phyloP scores from a whole-genome alignment of 2,888 invertebrate genomes.

The Epirrhoe alternata region DNA sequence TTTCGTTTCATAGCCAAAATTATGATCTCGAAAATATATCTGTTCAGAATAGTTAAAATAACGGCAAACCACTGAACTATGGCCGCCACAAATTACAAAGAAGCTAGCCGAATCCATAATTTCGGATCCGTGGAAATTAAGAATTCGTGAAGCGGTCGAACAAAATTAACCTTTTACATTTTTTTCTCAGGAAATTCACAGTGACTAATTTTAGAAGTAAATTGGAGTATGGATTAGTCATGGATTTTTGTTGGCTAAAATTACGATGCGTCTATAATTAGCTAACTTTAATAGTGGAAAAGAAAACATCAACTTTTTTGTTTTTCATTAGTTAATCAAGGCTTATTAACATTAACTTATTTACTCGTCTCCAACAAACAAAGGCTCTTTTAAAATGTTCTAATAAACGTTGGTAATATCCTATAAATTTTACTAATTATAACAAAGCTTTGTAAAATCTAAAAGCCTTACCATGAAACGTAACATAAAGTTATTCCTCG shows the following conservation, averaged over 20 bases:
- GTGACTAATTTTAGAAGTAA: constrained; percentile 8
- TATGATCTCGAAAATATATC: background rate
- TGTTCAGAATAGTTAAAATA: constrained; percentile 1
- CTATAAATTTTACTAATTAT: too few relatives aligned
- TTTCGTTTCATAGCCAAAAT: background rate
- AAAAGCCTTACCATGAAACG: too few relatives aligned
- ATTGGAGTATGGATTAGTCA: constrained; percentile 1
- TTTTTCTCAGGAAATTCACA: constrained; percentile 22
- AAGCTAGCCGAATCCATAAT: constrained; percentile 25
- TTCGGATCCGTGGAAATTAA: constrained; percentile 12
- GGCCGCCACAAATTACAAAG: constrained; percentile 25
- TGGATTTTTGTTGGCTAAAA: background rate
- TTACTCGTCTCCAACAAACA: too few relatives aligned
- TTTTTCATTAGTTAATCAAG: too few relatives aligned
- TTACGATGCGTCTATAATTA: too few relatives aligned
- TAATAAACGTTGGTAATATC: too few relatives aligned
- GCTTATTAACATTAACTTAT: too few relatives aligned
- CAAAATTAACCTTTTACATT: constrained; percentile 9
- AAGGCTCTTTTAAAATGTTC: too few relatives aligned
- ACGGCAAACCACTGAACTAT: background rate
- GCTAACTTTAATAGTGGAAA: too few relatives aligned
- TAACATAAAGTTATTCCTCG: too few relatives aligned
- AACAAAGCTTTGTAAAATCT: too few relatives aligned
- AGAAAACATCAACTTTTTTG: too few relatives aligned
- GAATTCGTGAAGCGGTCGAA: constrained; percentile 16